Percentiles rank a stretch among this genome's conserved stretches.
phyloP scores from a whole-genome alignment of 2,888 invertebrate species.

The Blera fallax region DNA sequence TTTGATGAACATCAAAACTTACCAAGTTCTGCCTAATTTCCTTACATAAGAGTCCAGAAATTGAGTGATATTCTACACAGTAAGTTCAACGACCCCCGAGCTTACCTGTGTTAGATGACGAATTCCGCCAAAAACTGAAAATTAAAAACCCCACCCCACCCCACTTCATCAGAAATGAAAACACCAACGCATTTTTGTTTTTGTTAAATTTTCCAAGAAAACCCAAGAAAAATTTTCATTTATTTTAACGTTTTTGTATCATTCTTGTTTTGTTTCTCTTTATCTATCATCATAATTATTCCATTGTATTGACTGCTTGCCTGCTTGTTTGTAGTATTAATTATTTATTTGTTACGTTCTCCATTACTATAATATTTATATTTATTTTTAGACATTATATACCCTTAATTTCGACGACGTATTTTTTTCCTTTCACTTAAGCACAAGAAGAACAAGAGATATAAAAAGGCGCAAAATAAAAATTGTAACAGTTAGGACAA shows the following conservation, averaged over 20 bases:
- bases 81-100: neutral
- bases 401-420: conserved; percentile 61
- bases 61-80: too few species aligned
- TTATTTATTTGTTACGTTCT: conserved; percentile 52
- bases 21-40: too few species aligned
- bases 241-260: conserved; percentile 52
- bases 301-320: conserved; percentile 46
- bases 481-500: conserved; percentile 26
- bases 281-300: conserved; percentile 36
- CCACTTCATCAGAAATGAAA: conserved; percentile 14
- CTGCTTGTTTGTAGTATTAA: conserved; percentile 56
- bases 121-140: neutral
- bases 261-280: conserved; percentile 57
- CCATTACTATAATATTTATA: conserved; percentile 45
- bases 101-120: neutral
- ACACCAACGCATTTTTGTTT: conserved; percentile 22
- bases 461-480: conserved; percentile 25
- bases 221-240: conserved; percentile 68
- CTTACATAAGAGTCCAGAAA: too few species aligned
- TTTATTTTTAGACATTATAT: conserved; percentile 50
- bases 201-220: conserved; percentile 70
- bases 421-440: conserved; percentile 57
- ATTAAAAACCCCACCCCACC: neutral
- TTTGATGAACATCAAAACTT: too few species aligned
- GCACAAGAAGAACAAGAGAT: conserved; percentile 60